A percentile compares a stretch with the other conserved stretches of the same genome.
Evolutionary conservation across 2,113 vertebrate species (phyloP).

Genomic region (Uropsilus gracilis): DNA sequence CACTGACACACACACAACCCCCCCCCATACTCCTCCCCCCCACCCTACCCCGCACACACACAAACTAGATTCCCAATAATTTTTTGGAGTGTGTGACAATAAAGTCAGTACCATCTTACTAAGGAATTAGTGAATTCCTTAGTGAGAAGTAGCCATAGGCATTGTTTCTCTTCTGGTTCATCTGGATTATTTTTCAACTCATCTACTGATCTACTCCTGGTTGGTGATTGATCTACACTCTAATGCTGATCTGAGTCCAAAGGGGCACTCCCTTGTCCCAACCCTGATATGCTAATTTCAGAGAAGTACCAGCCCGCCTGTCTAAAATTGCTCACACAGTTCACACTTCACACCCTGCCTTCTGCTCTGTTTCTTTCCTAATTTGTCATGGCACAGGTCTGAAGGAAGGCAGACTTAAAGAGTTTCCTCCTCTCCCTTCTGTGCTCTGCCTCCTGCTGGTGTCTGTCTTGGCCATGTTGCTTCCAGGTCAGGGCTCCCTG

Average conservation of each 20-base stretch:
- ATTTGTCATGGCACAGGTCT: constrained; percentile 47
- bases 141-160: not conserved
- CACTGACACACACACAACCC: too few relatives aligned
- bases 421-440: not conserved
- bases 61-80: not conserved
- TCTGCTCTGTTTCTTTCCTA: constrained; percentile 61
- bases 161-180: not conserved
- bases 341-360: constrained; percentile 58
- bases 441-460: not conserved
- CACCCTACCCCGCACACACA: too few relatives aligned
- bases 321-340: constrained; percentile 59
- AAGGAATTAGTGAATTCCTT: not conserved
- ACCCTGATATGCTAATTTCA: constrained; percentile 53
- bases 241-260: constrained; percentile 10
- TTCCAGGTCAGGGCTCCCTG: not conserved
- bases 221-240: not conserved
- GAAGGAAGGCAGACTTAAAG: constrained; percentile 40
- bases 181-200: not conserved
- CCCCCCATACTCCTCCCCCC: too few relatives aligned
- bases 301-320: constrained; percentile 57
- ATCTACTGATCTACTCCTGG: not conserved
- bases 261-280: constrained; percentile 44
- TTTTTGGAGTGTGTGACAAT: not conserved
- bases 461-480: not conserved
- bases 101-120: not conserved